Evolutionary conservation across 2,797 vertebrate species (phyloP).

Genomic region (Acrossocheilus fasciatus): DNA sequence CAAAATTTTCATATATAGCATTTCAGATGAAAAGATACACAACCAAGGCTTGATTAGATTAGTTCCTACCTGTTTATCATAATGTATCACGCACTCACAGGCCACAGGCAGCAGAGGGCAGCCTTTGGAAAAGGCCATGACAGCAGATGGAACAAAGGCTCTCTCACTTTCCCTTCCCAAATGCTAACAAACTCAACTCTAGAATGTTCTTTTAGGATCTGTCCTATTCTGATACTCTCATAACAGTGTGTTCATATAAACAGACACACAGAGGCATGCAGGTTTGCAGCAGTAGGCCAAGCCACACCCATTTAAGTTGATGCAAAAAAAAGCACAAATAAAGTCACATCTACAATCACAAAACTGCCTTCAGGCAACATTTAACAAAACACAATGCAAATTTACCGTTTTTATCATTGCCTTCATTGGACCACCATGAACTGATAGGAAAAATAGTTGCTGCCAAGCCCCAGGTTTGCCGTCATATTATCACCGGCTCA

Average conservation of each 20-base stretch:
- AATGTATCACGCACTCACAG: constrained; percentile 55
- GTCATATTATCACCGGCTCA: constrained; percentile 15
- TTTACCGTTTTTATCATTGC: constrained; percentile 14
- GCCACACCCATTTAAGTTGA: constrained; percentile 23
- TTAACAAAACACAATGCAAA: constrained; percentile 13
- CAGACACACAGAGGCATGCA: constrained; percentile 28
- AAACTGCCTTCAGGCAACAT: not conserved
- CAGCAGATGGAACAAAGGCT: not conserved
- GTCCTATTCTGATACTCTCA: constrained; percentile 9
- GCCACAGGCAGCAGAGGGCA: constrained; percentile 73
- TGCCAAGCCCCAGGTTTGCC: constrained; percentile 9
- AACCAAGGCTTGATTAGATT: not conserved
- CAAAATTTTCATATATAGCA: not conserved
- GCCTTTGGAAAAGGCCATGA: constrained; percentile 61
- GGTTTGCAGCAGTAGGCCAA: constrained; percentile 29
- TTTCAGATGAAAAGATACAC: not conserved
- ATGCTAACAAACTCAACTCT: not conserved
- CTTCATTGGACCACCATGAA: constrained; percentile 22
- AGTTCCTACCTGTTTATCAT: constrained; percentile 47
- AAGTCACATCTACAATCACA: not conserved
- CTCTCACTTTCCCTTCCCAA: constrained; percentile 17
- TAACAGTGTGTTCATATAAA: constrained; percentile 50
- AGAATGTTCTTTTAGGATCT: not conserved
- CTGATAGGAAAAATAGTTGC: constrained; percentile 5
- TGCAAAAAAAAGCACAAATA: constrained; percentile 5